phyloP scores from a whole-genome alignment of 2,113 vertebrate genomes.

The Gavia stellata region DNA sequence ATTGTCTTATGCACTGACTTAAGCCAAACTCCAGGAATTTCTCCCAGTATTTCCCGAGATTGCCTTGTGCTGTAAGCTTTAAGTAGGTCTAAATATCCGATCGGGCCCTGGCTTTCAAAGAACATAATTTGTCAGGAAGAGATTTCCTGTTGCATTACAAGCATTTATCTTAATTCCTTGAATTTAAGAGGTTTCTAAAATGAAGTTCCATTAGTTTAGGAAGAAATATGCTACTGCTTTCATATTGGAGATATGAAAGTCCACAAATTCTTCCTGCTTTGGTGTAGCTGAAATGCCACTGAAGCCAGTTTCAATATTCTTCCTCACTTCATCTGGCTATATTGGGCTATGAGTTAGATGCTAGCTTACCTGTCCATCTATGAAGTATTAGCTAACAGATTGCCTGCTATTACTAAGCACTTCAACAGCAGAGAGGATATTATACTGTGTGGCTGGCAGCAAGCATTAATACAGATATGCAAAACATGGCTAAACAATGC shows the following conservation, averaged over 20 bases:
- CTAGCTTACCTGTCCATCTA: background rate
- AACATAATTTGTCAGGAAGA: background rate
- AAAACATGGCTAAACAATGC: background rate
- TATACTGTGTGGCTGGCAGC: background rate
- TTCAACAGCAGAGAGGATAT: background rate
- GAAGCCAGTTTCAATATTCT: fast-evolving
- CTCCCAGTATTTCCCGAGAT: background rate
- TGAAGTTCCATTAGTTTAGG: background rate
- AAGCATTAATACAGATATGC: slow-evolving; percentile 10
- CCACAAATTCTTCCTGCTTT: background rate
- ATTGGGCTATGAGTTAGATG: fast-evolving
- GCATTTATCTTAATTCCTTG: background rate
- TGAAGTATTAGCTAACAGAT: background rate
- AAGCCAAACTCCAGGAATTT: background rate
- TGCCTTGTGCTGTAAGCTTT: background rate
- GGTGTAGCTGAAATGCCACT: background rate
- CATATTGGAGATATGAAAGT: fast-evolving
- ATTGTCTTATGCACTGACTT: background rate
- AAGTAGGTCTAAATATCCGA: background rate
- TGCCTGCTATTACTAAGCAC: background rate
- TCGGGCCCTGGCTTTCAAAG: background rate
- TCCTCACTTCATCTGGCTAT: background rate
- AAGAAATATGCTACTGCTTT: background rate
- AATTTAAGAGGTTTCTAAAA: background rate
- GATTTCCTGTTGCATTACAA: background rate